Conservation (phyloP, 92 coral and sea anemone genomes). For the Phenganax stokvisi region DNA sequence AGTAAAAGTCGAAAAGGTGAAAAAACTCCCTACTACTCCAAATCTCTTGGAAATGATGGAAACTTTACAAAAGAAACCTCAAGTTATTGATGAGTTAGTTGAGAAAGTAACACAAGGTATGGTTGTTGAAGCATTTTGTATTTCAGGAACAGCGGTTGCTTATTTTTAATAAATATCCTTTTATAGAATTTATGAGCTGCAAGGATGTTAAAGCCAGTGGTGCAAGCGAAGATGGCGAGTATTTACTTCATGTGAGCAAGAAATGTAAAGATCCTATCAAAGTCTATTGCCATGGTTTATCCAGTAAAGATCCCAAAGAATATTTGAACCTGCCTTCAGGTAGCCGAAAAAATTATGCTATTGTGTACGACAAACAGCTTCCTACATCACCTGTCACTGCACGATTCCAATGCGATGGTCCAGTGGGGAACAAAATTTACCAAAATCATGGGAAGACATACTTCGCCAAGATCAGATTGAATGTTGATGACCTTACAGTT, state of each 20-base stretch:
- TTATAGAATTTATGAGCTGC: constrained; percentile 68
- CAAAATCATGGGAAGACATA: constrained; percentile 68
- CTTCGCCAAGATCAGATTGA: constrained; percentile 65
- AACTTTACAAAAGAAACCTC: constrained; percentile 27
- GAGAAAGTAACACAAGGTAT: constrained; percentile 37
- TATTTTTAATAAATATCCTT: background rate
- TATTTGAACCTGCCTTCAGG: constrained; percentile 78
- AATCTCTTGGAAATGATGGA: constrained; percentile 29
- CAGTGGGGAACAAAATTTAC: constrained; percentile 54
- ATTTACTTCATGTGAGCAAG: constrained; percentile 63
- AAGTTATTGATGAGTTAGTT: constrained; percentile 28
- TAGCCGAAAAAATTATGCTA: constrained; percentile 68
- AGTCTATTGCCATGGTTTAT: constrained; percentile 75
- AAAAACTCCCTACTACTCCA: constrained; percentile 32
- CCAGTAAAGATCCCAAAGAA: constrained; percentile 58
- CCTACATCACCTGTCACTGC: constrained; percentile 44
- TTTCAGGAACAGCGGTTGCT: background rate
- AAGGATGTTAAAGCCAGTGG: constrained; percentile 72
- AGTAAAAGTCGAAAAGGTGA: constrained; percentile 44
- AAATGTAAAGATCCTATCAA: constrained; percentile 74
- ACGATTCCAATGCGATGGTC: constrained; percentile 85
- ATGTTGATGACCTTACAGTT: constrained; percentile 59
- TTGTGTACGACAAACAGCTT: constrained; percentile 64
- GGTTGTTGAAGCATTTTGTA: background rate
- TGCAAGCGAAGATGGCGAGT: constrained; percentile 69